Conservation (phyloP, 2,113 vertebrate species). For the Eptesicus fuscus region DNA sequence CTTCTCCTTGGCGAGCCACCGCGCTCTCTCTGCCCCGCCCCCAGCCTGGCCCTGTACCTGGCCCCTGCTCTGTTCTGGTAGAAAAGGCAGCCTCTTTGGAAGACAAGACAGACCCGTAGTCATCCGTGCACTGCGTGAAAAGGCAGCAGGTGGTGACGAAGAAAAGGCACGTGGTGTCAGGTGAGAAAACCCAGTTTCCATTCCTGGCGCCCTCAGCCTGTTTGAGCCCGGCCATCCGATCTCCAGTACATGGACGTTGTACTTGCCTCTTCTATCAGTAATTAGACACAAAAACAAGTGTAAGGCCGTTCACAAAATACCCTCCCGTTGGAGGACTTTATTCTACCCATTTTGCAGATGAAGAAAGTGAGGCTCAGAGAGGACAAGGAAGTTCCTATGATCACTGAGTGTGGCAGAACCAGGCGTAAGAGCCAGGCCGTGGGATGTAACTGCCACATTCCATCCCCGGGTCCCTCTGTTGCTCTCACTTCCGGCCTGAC, state of each 20-base stretch:
- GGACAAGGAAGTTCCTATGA: neutral
- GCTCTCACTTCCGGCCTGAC: neutral
- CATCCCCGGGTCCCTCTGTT: accelerated
- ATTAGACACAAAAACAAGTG: neutral
- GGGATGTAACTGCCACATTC: neutral
- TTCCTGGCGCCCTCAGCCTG: neutral
- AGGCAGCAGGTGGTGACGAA: neutral
- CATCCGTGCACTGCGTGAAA: neutral
- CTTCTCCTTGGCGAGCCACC: neutral
- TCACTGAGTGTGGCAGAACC: neutral
- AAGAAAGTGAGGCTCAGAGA: neutral
- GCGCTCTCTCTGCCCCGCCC: neutral
- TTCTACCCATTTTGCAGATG: neutral
- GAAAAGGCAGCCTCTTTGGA: neutral
- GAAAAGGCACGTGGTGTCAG: neutral
- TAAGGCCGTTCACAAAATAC: neutral
- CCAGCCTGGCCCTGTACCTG: neutral
- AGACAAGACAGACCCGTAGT: neutral
- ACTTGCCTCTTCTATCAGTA: neutral
- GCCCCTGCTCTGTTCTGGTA: neutral
- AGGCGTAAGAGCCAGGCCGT: neutral
- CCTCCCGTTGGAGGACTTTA: neutral
- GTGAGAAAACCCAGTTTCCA: neutral
- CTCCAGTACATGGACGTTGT: neutral
- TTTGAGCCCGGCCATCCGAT: neutral